These are phyloP conservation scores for Myotis lucifugus DNA, from an alignment of 2,113 vertebrate genomes.

Conservation along the genomic window DNA sequence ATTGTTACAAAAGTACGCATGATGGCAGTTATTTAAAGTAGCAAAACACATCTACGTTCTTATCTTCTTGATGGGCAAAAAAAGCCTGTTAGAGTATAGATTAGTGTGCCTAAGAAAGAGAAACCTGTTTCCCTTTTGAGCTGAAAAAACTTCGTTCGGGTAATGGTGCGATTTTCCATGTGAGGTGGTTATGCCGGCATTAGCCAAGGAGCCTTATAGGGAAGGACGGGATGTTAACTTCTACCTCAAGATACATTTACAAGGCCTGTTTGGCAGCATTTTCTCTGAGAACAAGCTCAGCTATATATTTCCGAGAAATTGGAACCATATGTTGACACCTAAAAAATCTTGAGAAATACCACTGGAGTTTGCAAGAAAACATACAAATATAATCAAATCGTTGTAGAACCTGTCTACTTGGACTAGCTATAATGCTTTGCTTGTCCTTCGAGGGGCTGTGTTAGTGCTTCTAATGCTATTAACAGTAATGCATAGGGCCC, in stretches of 20 bases:
- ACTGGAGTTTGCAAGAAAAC: constrained; percentile 79
- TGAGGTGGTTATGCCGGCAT: constrained; percentile 60
- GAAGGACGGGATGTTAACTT: constrained; percentile 81
- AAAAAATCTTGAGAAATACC: constrained; percentile 82
- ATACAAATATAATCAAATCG: constrained; percentile 79
- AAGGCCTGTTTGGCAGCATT: constrained; percentile 79
- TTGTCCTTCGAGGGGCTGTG: constrained; percentile 70
- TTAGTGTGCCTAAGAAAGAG: constrained; percentile 6
- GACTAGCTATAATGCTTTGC: constrained; percentile 49
- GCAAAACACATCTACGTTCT: neutral
- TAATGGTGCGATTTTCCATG: constrained; percentile 77
- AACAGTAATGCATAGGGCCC: constrained; percentile 45
- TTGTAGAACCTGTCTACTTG: constrained; percentile 76
- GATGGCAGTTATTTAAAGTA: neutral
- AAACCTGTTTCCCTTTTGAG: constrained; percentile 68
- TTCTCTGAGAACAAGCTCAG: constrained; percentile 80
- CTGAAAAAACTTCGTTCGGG: constrained; percentile 67
- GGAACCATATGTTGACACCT: constrained; percentile 88
- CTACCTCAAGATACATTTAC: constrained; percentile 85
- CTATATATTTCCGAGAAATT: constrained; percentile 87
- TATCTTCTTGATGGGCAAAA: neutral
- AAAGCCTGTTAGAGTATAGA: neutral
- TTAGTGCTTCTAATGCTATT: constrained; percentile 62
- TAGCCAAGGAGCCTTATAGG: constrained; percentile 70
- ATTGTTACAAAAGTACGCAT: neutral